Percentiles rank a stretch among this genome's conserved stretches.
Evolutionary conservation across 2,113 vertebrate genomes (phyloP).

Genomic region (Columba janthina): DNA sequence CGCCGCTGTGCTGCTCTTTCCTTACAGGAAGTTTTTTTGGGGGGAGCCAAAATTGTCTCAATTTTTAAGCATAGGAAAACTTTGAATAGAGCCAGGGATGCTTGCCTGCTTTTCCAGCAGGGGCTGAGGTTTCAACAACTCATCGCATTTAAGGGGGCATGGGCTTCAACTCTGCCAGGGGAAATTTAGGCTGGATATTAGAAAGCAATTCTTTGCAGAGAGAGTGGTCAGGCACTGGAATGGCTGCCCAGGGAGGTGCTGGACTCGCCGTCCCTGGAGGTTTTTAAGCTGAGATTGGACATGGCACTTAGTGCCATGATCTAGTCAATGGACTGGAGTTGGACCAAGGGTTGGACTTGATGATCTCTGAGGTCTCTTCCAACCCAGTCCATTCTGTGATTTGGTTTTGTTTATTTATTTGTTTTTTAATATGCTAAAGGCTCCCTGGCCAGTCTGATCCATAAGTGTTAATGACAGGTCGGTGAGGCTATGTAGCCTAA

Average conservation of each 20-base stretch:
- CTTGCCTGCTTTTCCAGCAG: neutral
- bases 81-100: neutral
- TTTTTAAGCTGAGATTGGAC: too few relatives aligned
- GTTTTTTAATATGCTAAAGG: neutral
- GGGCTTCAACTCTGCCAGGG: too few relatives aligned
- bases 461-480: conserved; percentile 46
- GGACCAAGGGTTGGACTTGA: too few relatives aligned
- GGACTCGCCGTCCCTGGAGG: too few relatives aligned
- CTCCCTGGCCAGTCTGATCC: neutral
- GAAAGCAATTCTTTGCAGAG: too few relatives aligned
- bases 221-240: too few relatives aligned
- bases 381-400: neutral
- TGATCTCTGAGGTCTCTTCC: too few relatives aligned
- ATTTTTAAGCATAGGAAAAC: neutral
- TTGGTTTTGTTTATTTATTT: neutral
- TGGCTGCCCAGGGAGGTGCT: too few relatives aligned
- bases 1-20: neutral
- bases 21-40: neutral
- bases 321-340: too few relatives aligned
- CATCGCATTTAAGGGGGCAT: neutral
- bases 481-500: conserved; percentile 28
- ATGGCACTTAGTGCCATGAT: too few relatives aligned
- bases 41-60: neutral
- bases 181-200: too few relatives aligned
- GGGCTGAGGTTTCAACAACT: conserved; percentile 32